A percentile compares a stretch with the other conserved stretches of the same genome.
Evolutionary conservation across 2,797 vertebrate species (phyloP).

Genomic region (Liasis olivaceus): DNA sequence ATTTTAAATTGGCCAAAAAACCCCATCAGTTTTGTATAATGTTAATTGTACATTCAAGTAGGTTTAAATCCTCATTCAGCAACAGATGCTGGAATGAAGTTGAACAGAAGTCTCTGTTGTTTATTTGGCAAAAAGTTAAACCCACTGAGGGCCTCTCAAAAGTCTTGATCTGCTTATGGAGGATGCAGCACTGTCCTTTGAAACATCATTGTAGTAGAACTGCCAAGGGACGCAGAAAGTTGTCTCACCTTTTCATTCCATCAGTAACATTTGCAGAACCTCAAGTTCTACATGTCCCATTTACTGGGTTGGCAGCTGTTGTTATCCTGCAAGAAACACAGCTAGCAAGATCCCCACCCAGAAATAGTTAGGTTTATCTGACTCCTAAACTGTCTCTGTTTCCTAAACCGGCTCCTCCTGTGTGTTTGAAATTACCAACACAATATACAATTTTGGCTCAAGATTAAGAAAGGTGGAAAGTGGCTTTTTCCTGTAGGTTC

Average conservation of each 20-base stretch:
- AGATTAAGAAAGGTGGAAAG: background rate
- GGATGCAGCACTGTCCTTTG: background rate
- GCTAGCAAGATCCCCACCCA: too few species aligned
- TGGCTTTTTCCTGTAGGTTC: background rate
- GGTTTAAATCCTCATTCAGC: background rate
- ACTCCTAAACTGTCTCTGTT: too few species aligned
- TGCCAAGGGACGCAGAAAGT: background rate
- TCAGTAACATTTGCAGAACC: background rate
- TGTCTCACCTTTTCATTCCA: background rate
- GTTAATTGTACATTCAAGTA: background rate
- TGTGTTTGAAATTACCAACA: background rate
- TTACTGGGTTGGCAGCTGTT: background rate
- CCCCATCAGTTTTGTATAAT: background rate
- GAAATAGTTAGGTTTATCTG: too few species aligned
- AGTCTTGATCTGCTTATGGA: background rate
- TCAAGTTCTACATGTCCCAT: background rate
- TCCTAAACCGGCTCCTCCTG: background rate
- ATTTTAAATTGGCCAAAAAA: background rate
- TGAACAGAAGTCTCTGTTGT: background rate
- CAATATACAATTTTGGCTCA: background rate
- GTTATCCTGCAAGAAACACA: background rate
- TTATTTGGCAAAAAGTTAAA: background rate
- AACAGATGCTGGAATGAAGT: background rate
- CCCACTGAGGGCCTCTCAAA: background rate
- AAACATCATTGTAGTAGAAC: background rate